These are phyloP conservation scores for Pangasianodon gigas DNA, from an alignment of 2,113 vertebrate species.

Conservation along the genomic window DNA sequence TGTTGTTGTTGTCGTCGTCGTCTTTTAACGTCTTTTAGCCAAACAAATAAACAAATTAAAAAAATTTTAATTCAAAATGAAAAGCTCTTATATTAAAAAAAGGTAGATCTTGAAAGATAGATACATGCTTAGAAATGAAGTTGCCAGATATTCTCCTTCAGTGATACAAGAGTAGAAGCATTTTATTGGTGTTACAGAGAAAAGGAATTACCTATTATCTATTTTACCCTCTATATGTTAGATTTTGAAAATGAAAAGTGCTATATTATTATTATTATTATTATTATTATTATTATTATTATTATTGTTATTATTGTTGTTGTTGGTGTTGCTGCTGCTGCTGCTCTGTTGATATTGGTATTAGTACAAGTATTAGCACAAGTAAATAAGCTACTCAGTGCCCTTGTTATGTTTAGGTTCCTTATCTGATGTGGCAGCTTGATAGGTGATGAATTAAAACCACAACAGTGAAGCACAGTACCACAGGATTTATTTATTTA, in stretches of 20 bases:
- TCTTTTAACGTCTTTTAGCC: too few relatives aligned
- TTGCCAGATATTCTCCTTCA: too few relatives aligned
- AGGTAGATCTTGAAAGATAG: too few relatives aligned
- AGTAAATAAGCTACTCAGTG: background rate
- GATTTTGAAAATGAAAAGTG: background rate
- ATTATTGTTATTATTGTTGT: background rate
- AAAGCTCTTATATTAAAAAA: too few relatives aligned
- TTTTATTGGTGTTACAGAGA: too few relatives aligned
- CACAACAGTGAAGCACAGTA: conserved; percentile 57
- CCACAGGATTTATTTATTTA: conserved; percentile 49
- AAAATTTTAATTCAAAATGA: too few relatives aligned
- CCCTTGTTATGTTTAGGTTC: background rate
- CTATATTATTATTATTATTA: background rate
- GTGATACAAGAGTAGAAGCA: too few relatives aligned
- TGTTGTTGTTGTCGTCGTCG: background rate
- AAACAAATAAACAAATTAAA: too few relatives aligned
- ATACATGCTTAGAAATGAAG: too few relatives aligned
- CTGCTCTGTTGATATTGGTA: background rate
- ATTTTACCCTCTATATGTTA: background rate
- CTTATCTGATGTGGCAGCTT: conserved; percentile 18
- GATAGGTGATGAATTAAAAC: conserved; percentile 39
- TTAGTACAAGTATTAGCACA: background rate
- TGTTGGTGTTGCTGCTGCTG: background rate
- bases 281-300: background rate
- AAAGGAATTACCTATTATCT: too few relatives aligned